Base-by-base conservation (phyloP, 2,888 invertebrate species). In the Meganola albula region DNA sequence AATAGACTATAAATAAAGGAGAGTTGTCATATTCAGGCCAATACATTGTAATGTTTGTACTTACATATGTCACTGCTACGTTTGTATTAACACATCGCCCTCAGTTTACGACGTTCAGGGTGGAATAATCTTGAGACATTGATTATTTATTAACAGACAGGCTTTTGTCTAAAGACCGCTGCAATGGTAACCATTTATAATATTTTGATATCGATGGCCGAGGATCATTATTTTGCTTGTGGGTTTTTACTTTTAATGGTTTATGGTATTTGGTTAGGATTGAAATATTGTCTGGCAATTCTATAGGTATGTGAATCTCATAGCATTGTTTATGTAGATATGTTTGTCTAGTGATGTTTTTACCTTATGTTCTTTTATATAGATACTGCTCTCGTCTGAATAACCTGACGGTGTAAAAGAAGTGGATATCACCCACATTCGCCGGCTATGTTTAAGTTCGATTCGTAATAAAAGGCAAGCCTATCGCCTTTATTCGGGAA, bases 41-140 rank as follows among this genome's bases (percentile, higher is more conserved):
- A n/a, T n/a, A n/a, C n/a, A n/a, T n/a, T n/a, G n/a, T 10, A 9
- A 25, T 9, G 24, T 24, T 4, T 7, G 24, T 58, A 16, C 6
- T 16, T 16, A 16, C 6, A 16, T 5, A 5, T 16, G 6, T 16
- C 6, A 63, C 65, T 65, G 53, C 58, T 43, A 48, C 48, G 43
- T 48, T 53, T 48, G 60, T 76, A 74, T 76, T 77, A 76, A 77
- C 73, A 77, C 76, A 72, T 76, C 61, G 65, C 42, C 51, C 42
- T 58, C 63, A 66, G 64, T 74, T 73, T 74, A 75, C 63, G 72
- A 69, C 56, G 62, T 39, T 63, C 50, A 58, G 60, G 71, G 72
- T 63, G 65, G 70, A 72, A 74, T 74, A 73, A 69, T 65, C 50
- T 47, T 48, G 58, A 69, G 65, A 72, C 74, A 73, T 74, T 73